These are phyloP conservation scores for Drosophila takahashii DNA, from an alignment of 1,140 invertebrate species.

Conservation along the genomic window DNA sequence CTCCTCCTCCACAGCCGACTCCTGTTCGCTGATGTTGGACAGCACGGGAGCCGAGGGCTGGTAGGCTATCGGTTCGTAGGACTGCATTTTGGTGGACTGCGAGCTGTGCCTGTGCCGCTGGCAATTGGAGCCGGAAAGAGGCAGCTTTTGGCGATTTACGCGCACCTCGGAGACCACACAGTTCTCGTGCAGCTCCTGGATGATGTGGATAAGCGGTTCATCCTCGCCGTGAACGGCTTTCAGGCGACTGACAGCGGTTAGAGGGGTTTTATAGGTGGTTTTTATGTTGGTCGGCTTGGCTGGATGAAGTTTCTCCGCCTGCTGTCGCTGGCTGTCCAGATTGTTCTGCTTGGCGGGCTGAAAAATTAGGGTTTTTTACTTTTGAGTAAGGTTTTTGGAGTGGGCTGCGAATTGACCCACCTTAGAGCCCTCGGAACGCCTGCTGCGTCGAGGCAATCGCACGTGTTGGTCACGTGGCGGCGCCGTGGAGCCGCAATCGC, in stretches of 20 bases:
- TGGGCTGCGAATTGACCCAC: conserved; percentile 13
- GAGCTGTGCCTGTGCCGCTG: conserved; percentile 1
- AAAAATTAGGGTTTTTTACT: neutral
- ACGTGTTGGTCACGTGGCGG: conserved; percentile 73
- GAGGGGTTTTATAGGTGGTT: conserved; percentile 7
- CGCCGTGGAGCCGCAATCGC: conserved; percentile 66
- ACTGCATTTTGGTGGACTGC: conserved; percentile 7
- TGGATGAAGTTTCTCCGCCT: conserved; percentile 17
- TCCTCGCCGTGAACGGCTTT: conserved; percentile 38
- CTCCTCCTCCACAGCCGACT: conserved; percentile 56
- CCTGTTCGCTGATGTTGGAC: conserved; percentile 70
- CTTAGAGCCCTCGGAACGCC: conserved; percentile 64
- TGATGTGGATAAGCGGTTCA: conserved; percentile 80
- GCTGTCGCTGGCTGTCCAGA: conserved; percentile 25
- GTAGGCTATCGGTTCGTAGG: conserved; percentile 35
- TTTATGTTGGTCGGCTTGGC: conserved; percentile 20
- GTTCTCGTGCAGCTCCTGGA: conserved; percentile 79
- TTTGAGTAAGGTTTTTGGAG: neutral
- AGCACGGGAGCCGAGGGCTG: conserved; percentile 54
- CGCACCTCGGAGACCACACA: conserved; percentile 80
- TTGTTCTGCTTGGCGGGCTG: conserved; percentile 48
- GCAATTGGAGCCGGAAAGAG: conserved; percentile 3
- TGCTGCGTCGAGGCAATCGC: conserved; percentile 66
- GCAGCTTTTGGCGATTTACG: conserved; percentile 68
- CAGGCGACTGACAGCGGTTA: conserved; percentile 73